Evolutionary conservation across 2,113 vertebrate genomes (phyloP), one percentile per base, ranked within the genome.

Genomic region (Enhydra lutris): DNA sequence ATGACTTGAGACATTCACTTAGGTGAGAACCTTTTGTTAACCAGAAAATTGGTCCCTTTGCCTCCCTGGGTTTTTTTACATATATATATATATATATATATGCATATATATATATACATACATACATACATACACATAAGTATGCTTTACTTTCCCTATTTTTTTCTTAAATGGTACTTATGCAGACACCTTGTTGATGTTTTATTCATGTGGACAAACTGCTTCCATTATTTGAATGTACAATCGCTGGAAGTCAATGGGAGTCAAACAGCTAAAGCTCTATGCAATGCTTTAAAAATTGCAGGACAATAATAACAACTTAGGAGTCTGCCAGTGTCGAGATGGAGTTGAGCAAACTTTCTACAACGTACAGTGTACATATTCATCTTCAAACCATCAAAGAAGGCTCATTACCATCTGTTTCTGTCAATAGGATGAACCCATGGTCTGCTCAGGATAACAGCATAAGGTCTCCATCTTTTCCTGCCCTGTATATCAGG

Each of bases 171-270:
- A 93, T 95, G 85, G 93, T 63, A 98, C 97, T 97, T 97, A 94
- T 42, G 76, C 42, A 78, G 95, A 96, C 81, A 98, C 82, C 91
- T 98, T 90, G 96, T 93, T 95, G 94, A 97, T 97, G 91, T 98
- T 94, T 97, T 97, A 97, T 97, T 98, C 97, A 83, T 97, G 74
- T 96, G 91, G 94, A 97, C 98, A 97, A 97, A 97, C 96, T 94
- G 67, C 81, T 95, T 97, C 85, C 91, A 98, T 98, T 97, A 97
- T 97, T 88, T 93, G 92, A 80, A 89, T 47, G 61, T 89, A 97
- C 85, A 97, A 95, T 97, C 89, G 95, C 96, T 95, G 85, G 88
- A 97, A 97, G 97, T 97, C 97, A 96, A 82, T 73, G 82, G 97
- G 69, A 95, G 91, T 74, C 96, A 95, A 97, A 95, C 67, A 89